Conservation (phyloP, 92 coral and sea anemone species). For the Zoanthus sansibaricus region DNA sequence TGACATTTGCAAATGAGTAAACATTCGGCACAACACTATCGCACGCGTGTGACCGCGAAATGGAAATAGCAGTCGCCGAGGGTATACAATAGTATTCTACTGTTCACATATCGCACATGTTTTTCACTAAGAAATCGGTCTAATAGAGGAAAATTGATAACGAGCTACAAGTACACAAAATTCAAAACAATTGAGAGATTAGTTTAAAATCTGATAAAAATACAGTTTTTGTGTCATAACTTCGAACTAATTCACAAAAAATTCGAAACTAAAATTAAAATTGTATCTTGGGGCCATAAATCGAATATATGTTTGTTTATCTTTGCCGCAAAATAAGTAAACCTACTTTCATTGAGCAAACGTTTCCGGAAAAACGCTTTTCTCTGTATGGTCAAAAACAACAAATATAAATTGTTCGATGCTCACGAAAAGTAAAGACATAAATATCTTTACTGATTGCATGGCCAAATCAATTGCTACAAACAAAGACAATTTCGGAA, state of each 20-base stretch:
- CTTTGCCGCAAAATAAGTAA: conserved; percentile 10
- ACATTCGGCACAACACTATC: conserved; percentile 34
- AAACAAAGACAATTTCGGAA: conserved; percentile 24
- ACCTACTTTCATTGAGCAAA: conserved; percentile 14
- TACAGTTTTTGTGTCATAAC: not conserved
- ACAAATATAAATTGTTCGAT: not conserved
- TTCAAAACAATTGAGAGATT: conserved; percentile 12
- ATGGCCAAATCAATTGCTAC: conserved; percentile 5
- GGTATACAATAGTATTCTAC: not conserved
- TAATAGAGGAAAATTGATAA: conserved; percentile 30
- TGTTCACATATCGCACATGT: not conserved
- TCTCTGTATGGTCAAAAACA: conserved; percentile 14
- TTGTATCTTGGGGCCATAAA: not conserved
- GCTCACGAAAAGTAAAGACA: conserved; percentile 8
- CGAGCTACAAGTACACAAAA: conserved; percentile 11
- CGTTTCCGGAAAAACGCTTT: not conserved
- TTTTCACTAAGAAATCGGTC: not conserved
- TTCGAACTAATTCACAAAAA: not conserved
- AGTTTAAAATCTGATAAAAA: conserved; percentile 27
- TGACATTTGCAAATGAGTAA: conserved; percentile 45
- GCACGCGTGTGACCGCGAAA: conserved; percentile 9
- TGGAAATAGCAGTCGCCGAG: not conserved
- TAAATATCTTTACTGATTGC: not conserved
- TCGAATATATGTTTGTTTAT: not conserved
- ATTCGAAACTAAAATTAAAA: not conserved